Percentiles rank a stretch among this genome's conserved stretches.
phyloP scores from a whole-genome alignment of 2,888 invertebrate genomes.

The Diachrysia chrysitis region DNA sequence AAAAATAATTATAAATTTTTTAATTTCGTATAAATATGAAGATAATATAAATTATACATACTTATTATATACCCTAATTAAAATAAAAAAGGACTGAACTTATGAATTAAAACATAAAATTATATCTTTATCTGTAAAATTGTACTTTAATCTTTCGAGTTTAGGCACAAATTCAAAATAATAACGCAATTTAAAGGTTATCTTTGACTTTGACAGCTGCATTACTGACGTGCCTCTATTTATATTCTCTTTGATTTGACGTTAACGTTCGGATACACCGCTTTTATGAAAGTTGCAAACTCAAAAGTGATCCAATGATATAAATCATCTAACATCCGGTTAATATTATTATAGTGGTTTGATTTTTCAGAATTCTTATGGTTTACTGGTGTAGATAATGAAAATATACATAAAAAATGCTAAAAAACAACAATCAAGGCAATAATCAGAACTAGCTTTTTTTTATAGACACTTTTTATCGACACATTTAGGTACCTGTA shows the following conservation, averaged over 20 bases:
- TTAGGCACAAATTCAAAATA: constrained; percentile 33
- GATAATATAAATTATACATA: constrained; percentile 22
- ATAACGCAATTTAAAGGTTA: not conserved
- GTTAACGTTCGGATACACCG: not conserved
- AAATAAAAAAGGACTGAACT: constrained; percentile 26
- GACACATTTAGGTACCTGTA: too few species aligned
- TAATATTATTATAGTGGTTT: too few species aligned
- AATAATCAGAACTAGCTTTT: too few species aligned
- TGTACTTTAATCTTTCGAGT: constrained; percentile 13
- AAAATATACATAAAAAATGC: too few species aligned
- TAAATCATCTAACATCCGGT: too few species aligned
- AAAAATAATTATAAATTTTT: constrained; percentile 18
- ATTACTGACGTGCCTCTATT: not conserved
- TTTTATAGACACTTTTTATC: too few species aligned
- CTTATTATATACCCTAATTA: constrained; percentile 47
- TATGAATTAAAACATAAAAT: constrained; percentile 42
- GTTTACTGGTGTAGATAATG: too few species aligned
- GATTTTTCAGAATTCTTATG: too few species aligned
- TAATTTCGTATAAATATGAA: constrained; percentile 11
- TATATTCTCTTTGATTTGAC: not conserved
- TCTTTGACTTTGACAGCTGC: constrained; percentile 19
- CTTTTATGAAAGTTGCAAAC: not conserved
- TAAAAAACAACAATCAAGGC: too few species aligned
- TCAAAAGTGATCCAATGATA: too few species aligned
- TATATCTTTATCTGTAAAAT: constrained; percentile 27